A percentile compares a stretch with the other conserved stretches of the same genome.
Conservation (phyloP, 2,888 invertebrate species). For the Caenorhabditis sp. region DNA sequence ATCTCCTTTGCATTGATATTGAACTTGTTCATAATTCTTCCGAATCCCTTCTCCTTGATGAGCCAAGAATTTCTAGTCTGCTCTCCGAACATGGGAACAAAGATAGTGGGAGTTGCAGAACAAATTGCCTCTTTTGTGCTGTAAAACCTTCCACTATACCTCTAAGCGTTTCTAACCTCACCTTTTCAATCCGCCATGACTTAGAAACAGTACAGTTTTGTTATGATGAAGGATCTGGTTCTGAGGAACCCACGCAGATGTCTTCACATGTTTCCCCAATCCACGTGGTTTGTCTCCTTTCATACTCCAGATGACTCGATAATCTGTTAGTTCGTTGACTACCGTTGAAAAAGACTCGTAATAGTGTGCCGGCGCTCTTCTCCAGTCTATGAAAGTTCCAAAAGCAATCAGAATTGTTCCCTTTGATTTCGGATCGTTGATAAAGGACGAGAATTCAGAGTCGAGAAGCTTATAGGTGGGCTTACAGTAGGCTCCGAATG, state of each 20-base stretch:
- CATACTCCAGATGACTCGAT: conserved; percentile 57
- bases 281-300: conserved; percentile 44
- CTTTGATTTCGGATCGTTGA: conserved; percentile 54
- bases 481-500: conserved; percentile 62
- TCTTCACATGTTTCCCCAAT: conserved; percentile 40
- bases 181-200: conserved; percentile 67
- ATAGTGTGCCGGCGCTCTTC: conserved; percentile 50
- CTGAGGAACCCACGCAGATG: conserved; percentile 59
- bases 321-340: conserved; percentile 35
- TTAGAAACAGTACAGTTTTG: conserved; percentile 60
- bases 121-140: conserved; percentile 59
- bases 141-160: neutral
- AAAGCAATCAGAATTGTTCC: conserved; percentile 60
- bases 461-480: conserved; percentile 3
- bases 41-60: conserved; percentile 50
- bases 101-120: conserved; percentile 51
- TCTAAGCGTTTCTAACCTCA: neutral
- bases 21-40: conserved; percentile 48
- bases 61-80: conserved; percentile 58
- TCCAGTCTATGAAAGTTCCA: conserved; percentile 63
- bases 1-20: conserved; percentile 23
- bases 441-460: conserved; percentile 32
- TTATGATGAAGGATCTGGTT: conserved; percentile 60
- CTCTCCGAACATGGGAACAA: conserved; percentile 57
- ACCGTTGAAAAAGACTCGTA: conserved; percentile 47